Conservation (phyloP, 2,888 invertebrate genomes). For the Candidula unifasciata region DNA sequence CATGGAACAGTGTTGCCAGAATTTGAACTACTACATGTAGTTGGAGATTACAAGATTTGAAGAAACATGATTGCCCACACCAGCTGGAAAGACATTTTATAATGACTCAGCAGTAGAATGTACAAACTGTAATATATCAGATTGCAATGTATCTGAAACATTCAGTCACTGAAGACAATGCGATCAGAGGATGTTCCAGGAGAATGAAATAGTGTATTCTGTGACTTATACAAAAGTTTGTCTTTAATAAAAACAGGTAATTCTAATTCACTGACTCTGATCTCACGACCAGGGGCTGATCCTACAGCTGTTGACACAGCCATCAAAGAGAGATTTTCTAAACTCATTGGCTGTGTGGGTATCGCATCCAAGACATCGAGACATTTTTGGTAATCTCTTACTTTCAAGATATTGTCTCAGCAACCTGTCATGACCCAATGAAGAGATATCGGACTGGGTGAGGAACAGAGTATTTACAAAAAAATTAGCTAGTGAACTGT, state of each 20-base stretch:
- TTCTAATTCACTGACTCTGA: not conserved
- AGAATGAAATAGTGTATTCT: too few relatives aligned
- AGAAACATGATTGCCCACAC: too few relatives aligned
- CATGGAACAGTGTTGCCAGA: too few relatives aligned
- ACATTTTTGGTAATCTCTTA: not conserved
- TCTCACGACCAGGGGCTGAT: not conserved
- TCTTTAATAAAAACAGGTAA: slow-evolving; percentile 3
- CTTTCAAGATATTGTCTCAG: not conserved
- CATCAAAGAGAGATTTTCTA: not conserved
- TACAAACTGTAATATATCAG: too few relatives aligned
- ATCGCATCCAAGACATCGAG: not conserved
- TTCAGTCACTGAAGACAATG: too few relatives aligned
- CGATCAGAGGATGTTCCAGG: too few relatives aligned
- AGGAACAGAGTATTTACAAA: not conserved
- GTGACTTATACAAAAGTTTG: slow-evolving; percentile 3
- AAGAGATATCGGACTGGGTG: not conserved
- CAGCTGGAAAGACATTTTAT: too few relatives aligned
- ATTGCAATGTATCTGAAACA: too few relatives aligned
- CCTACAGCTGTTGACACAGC: slow-evolving; percentile 16
- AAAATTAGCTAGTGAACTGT: not conserved
- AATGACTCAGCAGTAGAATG: too few relatives aligned
- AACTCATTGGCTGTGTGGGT: not conserved
- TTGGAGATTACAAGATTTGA: too few relatives aligned
- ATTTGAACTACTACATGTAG: too few relatives aligned
- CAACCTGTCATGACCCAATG: not conserved